Conservation (phyloP, 2,113 vertebrate genomes). For the Caranx ignobilis region DNA sequence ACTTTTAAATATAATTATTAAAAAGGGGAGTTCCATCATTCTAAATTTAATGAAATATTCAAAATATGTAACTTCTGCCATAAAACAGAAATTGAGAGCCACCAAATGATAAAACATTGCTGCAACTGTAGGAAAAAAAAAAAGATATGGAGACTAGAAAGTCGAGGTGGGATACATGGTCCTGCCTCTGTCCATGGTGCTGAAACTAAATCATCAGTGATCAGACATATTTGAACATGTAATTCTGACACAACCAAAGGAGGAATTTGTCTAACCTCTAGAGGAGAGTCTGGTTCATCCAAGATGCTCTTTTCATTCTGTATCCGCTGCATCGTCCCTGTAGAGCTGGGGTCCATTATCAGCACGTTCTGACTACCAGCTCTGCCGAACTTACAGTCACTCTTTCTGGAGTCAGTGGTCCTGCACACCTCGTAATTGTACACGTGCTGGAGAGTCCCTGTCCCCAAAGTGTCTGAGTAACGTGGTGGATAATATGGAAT, state of each 20-base stretch:
- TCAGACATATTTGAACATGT: fast-evolving
- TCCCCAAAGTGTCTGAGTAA: no score
- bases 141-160: background rate
- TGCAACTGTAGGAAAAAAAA: background rate
- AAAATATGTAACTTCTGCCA: no score
- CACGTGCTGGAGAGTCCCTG: no score
- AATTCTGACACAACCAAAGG: background rate
- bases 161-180: fast-evolving
- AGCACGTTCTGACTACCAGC: no score
- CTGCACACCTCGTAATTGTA: no score
- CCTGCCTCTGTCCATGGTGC: slow-evolving; percentile 44
- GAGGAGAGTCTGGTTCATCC: slow-evolving; percentile 13
- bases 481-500: no score
- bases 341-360: no score
- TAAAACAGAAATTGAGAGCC: background rate
- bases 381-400: no score
- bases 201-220: slow-evolving; percentile 1
- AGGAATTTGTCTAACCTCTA: slow-evolving; percentile 13
- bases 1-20: background rate
- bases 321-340: no score
- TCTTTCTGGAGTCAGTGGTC: no score
- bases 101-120: background rate
- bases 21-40: fast-evolving
- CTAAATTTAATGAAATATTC: background rate
- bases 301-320: no score